These are phyloP conservation scores for Tineola bisselliella DNA, from an alignment of 2,888 invertebrate genomes.

Conservation along the genomic window DNA sequence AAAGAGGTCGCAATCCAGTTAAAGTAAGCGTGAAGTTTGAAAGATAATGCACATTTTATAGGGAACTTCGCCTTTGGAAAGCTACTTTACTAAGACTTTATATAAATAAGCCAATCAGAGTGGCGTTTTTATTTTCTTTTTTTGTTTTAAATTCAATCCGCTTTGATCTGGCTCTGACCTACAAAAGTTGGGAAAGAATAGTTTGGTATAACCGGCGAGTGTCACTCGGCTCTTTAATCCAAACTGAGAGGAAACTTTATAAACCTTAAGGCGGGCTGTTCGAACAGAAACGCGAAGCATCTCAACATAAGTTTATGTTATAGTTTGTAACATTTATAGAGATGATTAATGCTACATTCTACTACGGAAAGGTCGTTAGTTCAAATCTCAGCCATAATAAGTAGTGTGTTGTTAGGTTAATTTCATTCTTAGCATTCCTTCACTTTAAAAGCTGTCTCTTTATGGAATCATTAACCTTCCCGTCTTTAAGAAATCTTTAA, in stretches of 20 bases:
- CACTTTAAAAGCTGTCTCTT: too few species aligned
- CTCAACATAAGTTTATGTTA: not conserved
- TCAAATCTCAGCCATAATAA: too few species aligned
- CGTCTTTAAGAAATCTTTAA: too few species aligned
- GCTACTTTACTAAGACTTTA: not conserved
- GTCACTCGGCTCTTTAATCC: slow-evolving; percentile 50
- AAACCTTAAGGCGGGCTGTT: slow-evolving; percentile 27
- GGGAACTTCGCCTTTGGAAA: not conserved
- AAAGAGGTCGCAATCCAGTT: not conserved
- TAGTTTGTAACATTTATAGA: too few species aligned
- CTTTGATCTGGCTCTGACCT: slow-evolving; percentile 58
- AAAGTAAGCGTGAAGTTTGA: not conserved
- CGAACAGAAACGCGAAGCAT: not conserved
- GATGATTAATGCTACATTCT: too few species aligned
- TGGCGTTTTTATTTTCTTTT: not conserved
- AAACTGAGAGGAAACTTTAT: slow-evolving; percentile 47
- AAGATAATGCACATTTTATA: not conserved
- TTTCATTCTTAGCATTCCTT: too few species aligned
- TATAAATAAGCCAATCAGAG: not conserved
- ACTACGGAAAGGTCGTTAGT: too few species aligned
- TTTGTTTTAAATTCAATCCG: slow-evolving; percentile 34
- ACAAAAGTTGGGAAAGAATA: slow-evolving; percentile 51
- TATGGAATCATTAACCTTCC: too few species aligned
- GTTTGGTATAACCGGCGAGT: slow-evolving; percentile 22
- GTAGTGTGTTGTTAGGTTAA: too few species aligned